phyloP scores from a whole-genome alignment of 2,888 invertebrate genomes.

The Synanthedon formicaeformis region DNA sequence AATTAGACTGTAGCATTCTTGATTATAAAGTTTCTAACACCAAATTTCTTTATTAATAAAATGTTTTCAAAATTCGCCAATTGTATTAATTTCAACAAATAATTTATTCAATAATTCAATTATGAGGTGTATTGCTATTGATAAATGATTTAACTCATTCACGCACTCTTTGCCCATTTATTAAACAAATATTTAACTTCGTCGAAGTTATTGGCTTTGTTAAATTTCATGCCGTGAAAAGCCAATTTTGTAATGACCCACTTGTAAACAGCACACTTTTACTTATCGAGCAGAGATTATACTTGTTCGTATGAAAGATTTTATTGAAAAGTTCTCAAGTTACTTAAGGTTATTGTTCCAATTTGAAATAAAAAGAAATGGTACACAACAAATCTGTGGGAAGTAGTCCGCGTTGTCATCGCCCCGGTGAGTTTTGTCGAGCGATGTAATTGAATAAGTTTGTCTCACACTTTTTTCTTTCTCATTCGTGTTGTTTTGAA shows the following conservation, averaged over 20 bases:
- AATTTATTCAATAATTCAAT: not conserved
- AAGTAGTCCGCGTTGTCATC: constrained; percentile 48
- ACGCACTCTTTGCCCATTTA: constrained; percentile 46
- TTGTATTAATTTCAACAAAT: too few relatives aligned
- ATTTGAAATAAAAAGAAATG: constrained; percentile 9
- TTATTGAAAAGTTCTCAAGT: not conserved
- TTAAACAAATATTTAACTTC: constrained; percentile 38
- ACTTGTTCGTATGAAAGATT: too few relatives aligned
- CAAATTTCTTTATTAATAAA: too few relatives aligned
- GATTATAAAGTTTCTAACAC: too few relatives aligned
- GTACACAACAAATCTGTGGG: constrained; percentile 28
- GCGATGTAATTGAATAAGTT: constrained; percentile 19
- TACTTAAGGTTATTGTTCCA: not conserved
- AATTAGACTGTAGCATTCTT: too few relatives aligned
- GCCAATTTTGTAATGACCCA: constrained; percentile 16
- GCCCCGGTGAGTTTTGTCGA: constrained; percentile 19
- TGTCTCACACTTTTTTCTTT: constrained; percentile 34
- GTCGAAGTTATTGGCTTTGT: constrained; percentile 29
- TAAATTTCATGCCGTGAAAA: constrained; percentile 44
- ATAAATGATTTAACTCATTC: constrained; percentile 30
- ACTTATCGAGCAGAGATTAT: not conserved
- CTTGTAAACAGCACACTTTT: not conserved
- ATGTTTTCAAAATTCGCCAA: too few relatives aligned
- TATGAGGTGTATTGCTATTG: constrained; percentile 8
- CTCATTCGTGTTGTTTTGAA: constrained; percentile 25